Evolutionary conservation across 2,888 invertebrate species (phyloP).

Genomic region (Caenorhabditis angaria): DNA sequence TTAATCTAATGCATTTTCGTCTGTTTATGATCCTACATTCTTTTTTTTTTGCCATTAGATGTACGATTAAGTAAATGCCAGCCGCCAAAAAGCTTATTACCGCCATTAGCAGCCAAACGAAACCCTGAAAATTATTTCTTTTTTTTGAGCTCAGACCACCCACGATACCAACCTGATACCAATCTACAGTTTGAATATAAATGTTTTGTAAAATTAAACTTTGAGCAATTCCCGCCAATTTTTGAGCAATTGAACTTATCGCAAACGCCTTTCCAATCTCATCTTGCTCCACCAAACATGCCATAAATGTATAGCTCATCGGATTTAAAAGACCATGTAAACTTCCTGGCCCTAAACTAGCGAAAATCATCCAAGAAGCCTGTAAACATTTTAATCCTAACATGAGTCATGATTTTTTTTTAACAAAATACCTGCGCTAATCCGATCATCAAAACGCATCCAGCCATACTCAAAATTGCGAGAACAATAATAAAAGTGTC

Average conservation of each 20-base stretch:
- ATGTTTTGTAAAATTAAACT: conserved; percentile 64
- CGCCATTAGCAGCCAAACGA: conserved; percentile 67
- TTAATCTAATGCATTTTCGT: no score
- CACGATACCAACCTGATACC: conserved; percentile 58
- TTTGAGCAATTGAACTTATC: conserved; percentile 61
- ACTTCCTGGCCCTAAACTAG: conserved; percentile 60
- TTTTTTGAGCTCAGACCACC: background rate
- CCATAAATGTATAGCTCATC: conserved; percentile 65
- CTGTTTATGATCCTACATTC: conserved; percentile 49
- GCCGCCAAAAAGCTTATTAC: conserved; percentile 54
- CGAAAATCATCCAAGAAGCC: conserved; percentile 64
- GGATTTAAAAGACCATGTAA: conserved; percentile 68
- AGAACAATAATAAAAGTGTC: conserved; percentile 62
- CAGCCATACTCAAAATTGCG: conserved; percentile 58
- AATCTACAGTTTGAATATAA: conserved; percentile 66
- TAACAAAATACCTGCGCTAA: conserved; percentile 53
- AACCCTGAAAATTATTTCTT: conserved; percentile 50
- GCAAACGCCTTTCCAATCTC: conserved; percentile 69
- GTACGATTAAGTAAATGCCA: conserved; percentile 57
- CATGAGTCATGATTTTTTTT: background rate
- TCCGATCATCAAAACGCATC: conserved; percentile 62
- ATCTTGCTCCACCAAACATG: conserved; percentile 63
- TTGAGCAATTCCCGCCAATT: conserved; percentile 63
- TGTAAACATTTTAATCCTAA: conserved; percentile 16
- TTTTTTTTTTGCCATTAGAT: conserved; percentile 59